Conservation (phyloP, 2,113 vertebrate species). For the Parotia lawesii region DNA sequence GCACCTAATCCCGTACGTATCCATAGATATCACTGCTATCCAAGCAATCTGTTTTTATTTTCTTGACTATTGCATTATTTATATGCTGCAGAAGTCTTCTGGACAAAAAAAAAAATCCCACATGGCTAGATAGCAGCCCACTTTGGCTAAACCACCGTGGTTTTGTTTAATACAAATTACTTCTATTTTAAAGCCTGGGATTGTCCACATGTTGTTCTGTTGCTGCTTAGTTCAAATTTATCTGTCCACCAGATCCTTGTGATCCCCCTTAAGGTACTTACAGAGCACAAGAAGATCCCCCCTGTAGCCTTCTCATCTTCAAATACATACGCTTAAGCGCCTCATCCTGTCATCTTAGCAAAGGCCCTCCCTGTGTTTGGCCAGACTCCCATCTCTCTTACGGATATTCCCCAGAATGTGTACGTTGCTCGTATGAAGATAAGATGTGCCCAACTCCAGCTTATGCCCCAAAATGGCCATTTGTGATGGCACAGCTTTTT, state of each 20-base stretch:
- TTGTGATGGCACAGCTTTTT: not conserved
- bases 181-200: constrained; percentile 28
- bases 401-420: not conserved
- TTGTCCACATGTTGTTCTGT: constrained; percentile 20
- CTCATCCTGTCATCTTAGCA: constrained; percentile 51
- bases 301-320: constrained; percentile 61
- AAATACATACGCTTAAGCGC: not conserved
- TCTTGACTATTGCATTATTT: not conserved
- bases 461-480: constrained; percentile 19
- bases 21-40: not conserved
- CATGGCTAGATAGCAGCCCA: not conserved
- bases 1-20: constrained; percentile 10
- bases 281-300: constrained; percentile 41
- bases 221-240: constrained; percentile 49
- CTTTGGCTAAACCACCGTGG: not conserved
- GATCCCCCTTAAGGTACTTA: constrained; percentile 69
- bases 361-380: not conserved
- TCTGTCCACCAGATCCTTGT: constrained; percentile 44
- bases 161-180: not conserved
- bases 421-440: not conserved
- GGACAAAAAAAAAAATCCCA: not conserved
- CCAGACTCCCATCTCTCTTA: not conserved
- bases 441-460: not conserved
- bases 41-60: not conserved
- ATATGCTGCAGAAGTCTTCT: not conserved